phyloP scores from a whole-genome alignment of 2,888 invertebrate species.

The Acholoe squamosa region DNA sequence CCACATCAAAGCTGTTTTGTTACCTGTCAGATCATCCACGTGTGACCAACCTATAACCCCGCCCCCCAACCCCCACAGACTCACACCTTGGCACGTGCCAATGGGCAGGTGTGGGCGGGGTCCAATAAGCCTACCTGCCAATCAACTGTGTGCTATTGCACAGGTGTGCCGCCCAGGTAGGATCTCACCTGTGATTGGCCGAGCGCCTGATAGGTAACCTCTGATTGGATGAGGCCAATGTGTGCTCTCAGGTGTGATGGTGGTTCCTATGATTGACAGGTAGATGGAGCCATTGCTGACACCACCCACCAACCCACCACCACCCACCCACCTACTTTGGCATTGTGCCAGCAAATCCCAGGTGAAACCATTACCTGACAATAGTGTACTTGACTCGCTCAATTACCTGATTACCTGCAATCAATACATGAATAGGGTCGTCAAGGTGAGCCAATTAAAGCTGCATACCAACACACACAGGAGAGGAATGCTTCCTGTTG shows the following conservation, averaged over 20 bases:
- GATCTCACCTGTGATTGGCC: constrained; percentile 33
- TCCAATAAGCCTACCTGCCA: constrained; percentile 11
- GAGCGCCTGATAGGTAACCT: background rate
- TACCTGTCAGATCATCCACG: background rate
- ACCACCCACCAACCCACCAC: constrained; percentile 38
- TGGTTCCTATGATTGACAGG: background rate
- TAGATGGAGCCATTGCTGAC: background rate
- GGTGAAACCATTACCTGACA: constrained; percentile 51
- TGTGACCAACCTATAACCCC: background rate
- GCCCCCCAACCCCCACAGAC: background rate
- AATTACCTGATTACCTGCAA: constrained; percentile 59
- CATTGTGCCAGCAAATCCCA: constrained; percentile 5
- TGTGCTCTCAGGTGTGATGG: background rate
- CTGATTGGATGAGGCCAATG: background rate
- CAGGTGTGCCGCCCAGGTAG: constrained; percentile 39
- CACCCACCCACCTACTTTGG: background rate
- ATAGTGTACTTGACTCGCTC: constrained; percentile 51
- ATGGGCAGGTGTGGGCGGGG: constrained; percentile 22
- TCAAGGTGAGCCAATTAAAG: constrained; percentile 9
- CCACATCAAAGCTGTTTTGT: constrained; percentile 3
- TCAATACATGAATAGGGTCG: constrained; percentile 46
- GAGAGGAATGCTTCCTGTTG: background rate
- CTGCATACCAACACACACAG: constrained; percentile 13
- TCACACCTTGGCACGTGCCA: background rate
- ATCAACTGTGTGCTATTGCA: background rate